Evolutionary conservation across 2,888 invertebrate genomes (phyloP).

Genomic region (Ormia ochracea): DNA sequence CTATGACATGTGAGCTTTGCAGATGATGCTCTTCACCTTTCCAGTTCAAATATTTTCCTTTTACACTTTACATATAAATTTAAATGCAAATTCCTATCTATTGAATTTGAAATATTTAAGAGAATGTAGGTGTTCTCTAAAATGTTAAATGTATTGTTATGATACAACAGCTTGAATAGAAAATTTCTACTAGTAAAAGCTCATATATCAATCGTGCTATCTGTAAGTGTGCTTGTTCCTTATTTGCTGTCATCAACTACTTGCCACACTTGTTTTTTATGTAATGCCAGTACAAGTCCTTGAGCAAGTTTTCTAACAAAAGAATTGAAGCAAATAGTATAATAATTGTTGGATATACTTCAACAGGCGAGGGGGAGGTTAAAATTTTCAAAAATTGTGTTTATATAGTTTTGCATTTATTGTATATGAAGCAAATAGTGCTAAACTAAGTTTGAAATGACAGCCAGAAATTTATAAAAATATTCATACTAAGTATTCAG

Average conservation of each 20-base stretch:
- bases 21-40: background rate
- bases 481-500: too few relatives aligned
- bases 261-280: constrained; percentile 1
- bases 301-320: constrained; percentile 5
- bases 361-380: constrained; percentile 36
- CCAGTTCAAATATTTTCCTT: background rate
- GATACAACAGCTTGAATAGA: background rate
- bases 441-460: background rate
- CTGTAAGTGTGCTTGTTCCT: constrained; percentile 2
- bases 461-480: too few relatives aligned
- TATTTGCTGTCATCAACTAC: constrained; percentile 28
- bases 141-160: background rate
- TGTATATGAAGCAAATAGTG: constrained; percentile 3
- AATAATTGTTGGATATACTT: constrained; percentile 36
- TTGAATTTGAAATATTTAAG: background rate
- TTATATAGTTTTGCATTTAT: background rate
- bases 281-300: constrained; percentile 4
- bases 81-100: background rate
- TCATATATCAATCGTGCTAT: constrained; percentile 4
- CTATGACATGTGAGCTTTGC: background rate
- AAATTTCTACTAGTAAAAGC: background rate
- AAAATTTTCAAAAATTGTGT: constrained; percentile 13
- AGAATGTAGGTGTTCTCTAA: background rate
- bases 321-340: background rate
- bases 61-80: background rate